Evolutionary conservation across 2,888 invertebrate species (phyloP).

Genomic region (Amiota communis): DNA sequence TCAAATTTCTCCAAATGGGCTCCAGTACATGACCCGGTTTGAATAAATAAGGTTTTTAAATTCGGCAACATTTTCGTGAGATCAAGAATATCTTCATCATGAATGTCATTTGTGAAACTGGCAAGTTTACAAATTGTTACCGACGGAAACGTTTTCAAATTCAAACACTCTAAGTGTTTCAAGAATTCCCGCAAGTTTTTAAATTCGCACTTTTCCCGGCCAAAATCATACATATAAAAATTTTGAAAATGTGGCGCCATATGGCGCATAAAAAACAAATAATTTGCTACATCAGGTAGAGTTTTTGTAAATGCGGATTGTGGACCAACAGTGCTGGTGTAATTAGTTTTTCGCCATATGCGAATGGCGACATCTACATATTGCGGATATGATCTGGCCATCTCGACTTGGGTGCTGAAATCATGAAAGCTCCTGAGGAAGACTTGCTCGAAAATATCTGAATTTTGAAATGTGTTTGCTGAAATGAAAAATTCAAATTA

Average conservation of each 20-base stretch:
- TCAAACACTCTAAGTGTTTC: not conserved
- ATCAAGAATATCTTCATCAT: not conserved
- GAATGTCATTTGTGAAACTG: not conserved
- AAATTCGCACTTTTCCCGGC: too few relatives aligned
- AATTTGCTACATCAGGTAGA: not conserved
- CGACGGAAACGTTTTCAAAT: not conserved
- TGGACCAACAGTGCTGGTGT: not conserved
- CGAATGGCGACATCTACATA: not conserved
- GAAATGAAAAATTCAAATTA: not conserved
- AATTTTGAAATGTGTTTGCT: not conserved
- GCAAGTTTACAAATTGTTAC: not conserved
- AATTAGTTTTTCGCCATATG: not conserved
- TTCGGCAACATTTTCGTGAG: not conserved
- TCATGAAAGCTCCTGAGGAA: not conserved
- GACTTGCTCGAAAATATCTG: not conserved
- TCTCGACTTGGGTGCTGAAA: not conserved
- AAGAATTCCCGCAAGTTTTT: not conserved
- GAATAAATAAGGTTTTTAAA: not conserved
- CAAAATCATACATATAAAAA: too few relatives aligned
- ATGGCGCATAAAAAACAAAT: slow-evolving; percentile 9
- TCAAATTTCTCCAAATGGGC: not conserved
- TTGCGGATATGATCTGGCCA: not conserved
- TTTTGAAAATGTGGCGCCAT: slow-evolving; percentile 4
- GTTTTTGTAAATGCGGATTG: not conserved
- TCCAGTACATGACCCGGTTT: too few relatives aligned